Conservation (phyloP, 2,797 vertebrate species). For the Danio kyathit region DNA sequence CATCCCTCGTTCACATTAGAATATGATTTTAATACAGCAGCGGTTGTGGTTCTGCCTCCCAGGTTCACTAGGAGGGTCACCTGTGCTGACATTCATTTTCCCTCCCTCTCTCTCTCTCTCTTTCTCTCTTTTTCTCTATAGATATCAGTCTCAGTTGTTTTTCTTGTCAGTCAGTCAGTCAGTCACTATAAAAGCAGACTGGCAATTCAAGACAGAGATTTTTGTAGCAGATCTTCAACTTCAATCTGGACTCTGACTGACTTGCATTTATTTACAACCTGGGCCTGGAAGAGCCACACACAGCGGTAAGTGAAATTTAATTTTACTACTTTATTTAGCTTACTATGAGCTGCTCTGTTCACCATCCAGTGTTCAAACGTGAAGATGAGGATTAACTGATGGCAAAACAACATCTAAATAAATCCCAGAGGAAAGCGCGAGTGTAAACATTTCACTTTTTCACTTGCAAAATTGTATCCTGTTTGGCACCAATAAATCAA, state of each 20-base stretch:
- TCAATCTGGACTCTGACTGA: conserved; percentile 1
- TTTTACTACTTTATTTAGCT: background rate
- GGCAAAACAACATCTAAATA: background rate
- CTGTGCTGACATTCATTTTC: conserved; percentile 68
- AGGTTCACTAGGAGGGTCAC: conserved; percentile 85
- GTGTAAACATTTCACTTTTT: conserved; percentile 28
- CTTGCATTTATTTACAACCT: background rate
- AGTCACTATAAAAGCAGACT: conserved; percentile 44
- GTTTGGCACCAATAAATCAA: conserved; percentile 36
- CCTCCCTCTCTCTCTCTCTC: conserved; percentile 51
- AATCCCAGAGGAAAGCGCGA: background rate
- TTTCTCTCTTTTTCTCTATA: conserved; percentile 42
- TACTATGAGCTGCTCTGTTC: background rate
- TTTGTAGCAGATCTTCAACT: conserved; percentile 7
- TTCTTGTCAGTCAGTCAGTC: conserved; percentile 39
- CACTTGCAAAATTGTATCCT: conserved; percentile 24
- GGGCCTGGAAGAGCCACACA: conserved; percentile 14
- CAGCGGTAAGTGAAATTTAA: conserved; percentile 20
- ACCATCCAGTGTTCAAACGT: background rate
- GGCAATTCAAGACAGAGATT: background rate
- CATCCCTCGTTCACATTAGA: conserved; percentile 68
- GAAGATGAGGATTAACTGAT: background rate
- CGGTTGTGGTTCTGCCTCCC: conserved; percentile 74
- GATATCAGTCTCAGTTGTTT: conserved; percentile 45
- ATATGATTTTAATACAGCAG: conserved; percentile 72